These are phyloP conservation scores for Centropus unirufus DNA, from an alignment of 2,113 vertebrate genomes.

Conservation along the genomic window DNA sequence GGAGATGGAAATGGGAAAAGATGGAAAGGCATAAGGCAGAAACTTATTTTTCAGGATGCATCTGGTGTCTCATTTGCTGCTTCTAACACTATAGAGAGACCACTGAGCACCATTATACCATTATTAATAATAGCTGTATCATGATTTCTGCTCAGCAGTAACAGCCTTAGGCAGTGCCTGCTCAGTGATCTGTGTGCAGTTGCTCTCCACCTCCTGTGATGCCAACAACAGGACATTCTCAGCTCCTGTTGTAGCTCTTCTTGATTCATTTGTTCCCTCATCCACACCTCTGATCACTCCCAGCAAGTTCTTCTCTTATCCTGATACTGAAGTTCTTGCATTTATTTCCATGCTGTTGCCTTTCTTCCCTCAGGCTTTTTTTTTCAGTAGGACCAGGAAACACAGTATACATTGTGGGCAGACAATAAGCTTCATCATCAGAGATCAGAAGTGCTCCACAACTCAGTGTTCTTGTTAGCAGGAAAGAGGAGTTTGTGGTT, in stretches of 20 bases:
- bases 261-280: slow-evolving; percentile 22
- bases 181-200: slow-evolving; percentile 36
- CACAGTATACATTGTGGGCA: background rate
- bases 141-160: slow-evolving; percentile 43
- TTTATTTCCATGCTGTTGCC: background rate
- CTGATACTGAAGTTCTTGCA: slow-evolving; percentile 1
- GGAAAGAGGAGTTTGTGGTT: background rate
- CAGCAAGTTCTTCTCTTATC: slow-evolving; percentile 9
- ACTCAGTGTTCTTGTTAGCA: background rate
- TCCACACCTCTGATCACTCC: background rate
- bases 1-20: background rate
- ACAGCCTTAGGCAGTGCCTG: slow-evolving; percentile 49
- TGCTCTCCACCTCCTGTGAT: background rate
- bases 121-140: slow-evolving; percentile 51
- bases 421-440: background rate
- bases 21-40: background rate
- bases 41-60: background rate
- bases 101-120: background rate
- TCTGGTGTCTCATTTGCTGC: slow-evolving; percentile 21
- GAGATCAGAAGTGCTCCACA: background rate
- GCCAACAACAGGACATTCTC: slow-evolving; percentile 18
- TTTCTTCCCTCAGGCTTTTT: background rate
- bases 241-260: background rate
- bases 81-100: background rate
- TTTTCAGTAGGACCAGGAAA: background rate